Base-by-base conservation (phyloP, 2,797 vertebrate species). In the Chelidonichthys spinosus region DNA sequence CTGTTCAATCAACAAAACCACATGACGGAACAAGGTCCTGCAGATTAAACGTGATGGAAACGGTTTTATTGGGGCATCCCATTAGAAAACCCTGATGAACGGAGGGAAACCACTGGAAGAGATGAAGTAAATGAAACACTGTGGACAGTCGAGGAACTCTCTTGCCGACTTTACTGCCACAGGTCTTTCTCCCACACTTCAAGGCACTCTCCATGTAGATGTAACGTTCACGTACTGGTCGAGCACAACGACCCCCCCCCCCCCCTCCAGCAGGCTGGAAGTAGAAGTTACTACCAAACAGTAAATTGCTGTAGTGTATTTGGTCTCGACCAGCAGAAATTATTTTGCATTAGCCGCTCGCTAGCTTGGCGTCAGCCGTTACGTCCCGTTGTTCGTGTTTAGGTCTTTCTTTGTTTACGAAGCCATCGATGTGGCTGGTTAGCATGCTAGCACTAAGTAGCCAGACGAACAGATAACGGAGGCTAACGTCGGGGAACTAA, bases 391-490 rank as follows among this genome's bases (percentile, higher is more conserved):
- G 5, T 33, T 39, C 4, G 0, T 17, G n/a, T 36, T 54, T 2
- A 44, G 4, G 7, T 0, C 7, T 68, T 54, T 83, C 85, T 90
- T 90, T 90, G 86, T 92, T 87, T 83, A 74, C 60, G 11, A 8
- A 73, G 14, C 62, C n/a, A 52, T 74, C 63, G 62, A 14, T 79
- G 44, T 43, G 18, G 66, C 18, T 74, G n/a, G 67, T 70, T 91
- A 89, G 86, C 91, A 71, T 84, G 80, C 67, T 92, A 90, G 67
- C 87, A 69, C 50, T 4, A 54, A 66, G 78, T 69, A 78, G 69
- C 62, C 39, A 44, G 15, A 68, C 61, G 43, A 65, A 70, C 13
- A 58, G 74, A 67, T 55, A 63, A 53, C n/a, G 17, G 60, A n/a
- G 17, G 60, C 58, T 68, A 58, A 40, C 25, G 10, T 17, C 1